A percentile compares a stretch with the other conserved stretches of the same genome.
These are phyloP conservation scores for Lasiurus cinereus DNA, from an alignment of 2,113 vertebrate species.

Conservation along the genomic window DNA sequence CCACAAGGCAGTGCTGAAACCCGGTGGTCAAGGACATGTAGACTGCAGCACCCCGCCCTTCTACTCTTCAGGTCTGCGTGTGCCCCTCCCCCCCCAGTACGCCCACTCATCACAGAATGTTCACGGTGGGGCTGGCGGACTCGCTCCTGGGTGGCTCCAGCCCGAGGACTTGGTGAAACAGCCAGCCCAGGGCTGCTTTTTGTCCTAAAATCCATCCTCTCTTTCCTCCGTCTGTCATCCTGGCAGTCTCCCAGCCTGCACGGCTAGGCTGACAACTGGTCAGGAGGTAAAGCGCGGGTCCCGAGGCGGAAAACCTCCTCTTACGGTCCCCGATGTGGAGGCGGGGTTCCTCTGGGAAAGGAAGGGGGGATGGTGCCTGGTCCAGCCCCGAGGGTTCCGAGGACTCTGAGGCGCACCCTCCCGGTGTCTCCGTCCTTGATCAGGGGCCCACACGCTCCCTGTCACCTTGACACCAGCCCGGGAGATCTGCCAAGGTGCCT, in stretches of 20 bases:
- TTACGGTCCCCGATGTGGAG: background rate
- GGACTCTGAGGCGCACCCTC: background rate
- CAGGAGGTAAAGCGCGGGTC: background rate
- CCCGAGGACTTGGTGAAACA: background rate
- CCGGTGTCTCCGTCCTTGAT: background rate
- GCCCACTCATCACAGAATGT: background rate
- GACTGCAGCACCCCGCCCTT: accelerated
- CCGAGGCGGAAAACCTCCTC: too few species aligned
- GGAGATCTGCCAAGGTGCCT: background rate
- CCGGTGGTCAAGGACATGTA: accelerated
- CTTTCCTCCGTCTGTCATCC: too few species aligned
- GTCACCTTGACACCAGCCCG: too few species aligned
- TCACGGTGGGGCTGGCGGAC: background rate
- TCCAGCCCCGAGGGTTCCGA: background rate
- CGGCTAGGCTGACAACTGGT: background rate
- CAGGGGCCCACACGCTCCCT: background rate
- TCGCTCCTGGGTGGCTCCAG: background rate
- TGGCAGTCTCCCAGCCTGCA: background rate
- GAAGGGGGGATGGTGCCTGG: too few species aligned
- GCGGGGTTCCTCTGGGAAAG: too few species aligned
- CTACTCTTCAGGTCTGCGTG: accelerated
- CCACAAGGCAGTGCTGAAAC: background rate
- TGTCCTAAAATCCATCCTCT: background rate
- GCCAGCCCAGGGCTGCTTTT: background rate
- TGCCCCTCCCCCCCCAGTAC: background rate